Conservation (phyloP, 92 coral and sea anemone genomes). For the Plumapathes pennacea region DNA sequence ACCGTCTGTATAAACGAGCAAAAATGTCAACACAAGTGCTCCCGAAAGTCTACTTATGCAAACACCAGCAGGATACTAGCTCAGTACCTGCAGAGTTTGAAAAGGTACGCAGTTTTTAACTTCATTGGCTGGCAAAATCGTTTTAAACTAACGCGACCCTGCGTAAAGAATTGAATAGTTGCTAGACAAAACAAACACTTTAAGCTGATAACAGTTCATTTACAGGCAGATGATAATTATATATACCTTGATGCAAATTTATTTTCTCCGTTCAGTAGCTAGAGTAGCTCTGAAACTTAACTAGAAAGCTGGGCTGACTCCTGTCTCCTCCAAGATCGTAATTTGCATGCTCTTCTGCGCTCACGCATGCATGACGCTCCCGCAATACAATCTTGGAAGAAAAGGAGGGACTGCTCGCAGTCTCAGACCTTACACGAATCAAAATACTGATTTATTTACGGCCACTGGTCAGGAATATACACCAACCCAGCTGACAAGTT, state of each 20-base stretch:
- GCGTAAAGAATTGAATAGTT: too few species aligned
- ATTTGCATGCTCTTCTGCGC: too few species aligned
- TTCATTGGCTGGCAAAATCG: background rate
- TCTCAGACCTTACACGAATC: too few species aligned
- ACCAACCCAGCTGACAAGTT: too few species aligned
- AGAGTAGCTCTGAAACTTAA: background rate
- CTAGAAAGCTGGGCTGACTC: background rate
- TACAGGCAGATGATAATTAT: background rate
- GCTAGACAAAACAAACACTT: background rate
- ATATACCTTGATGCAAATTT: background rate
- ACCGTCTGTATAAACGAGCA: too few species aligned
- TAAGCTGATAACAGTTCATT: background rate
- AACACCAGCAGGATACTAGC: background rate
- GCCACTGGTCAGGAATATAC: too few species aligned
- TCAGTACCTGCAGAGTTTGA: slow-evolving; percentile 73
- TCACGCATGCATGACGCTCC: too few species aligned
- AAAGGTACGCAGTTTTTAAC: slow-evolving; percentile 38
- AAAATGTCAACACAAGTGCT: slow-evolving; percentile 15
- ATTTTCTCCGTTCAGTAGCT: background rate
- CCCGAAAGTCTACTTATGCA: slow-evolving; percentile 60
- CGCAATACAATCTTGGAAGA: too few species aligned
- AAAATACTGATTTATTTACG: too few species aligned
- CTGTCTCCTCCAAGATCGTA: too few species aligned
- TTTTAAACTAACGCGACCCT: too few species aligned
- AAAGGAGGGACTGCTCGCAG: too few species aligned